Evolutionary conservation across 1,140 invertebrate species (phyloP).

Genomic region (Wiebesia pumilae): DNA sequence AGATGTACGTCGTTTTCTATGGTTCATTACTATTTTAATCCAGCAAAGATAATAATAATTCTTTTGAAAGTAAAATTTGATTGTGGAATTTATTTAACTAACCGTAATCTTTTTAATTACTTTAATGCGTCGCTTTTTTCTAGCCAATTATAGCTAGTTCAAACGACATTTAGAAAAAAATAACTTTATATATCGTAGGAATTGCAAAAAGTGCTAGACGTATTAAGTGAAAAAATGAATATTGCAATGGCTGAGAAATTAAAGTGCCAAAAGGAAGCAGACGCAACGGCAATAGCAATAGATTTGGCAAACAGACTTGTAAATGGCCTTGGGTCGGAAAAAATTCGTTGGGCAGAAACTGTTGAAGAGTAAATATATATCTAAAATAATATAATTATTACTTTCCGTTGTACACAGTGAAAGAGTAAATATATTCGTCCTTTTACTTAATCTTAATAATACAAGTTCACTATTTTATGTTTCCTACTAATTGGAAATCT

Average conservation of each 20-base stretch:
- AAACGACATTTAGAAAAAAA: not conserved
- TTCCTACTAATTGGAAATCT: no score
- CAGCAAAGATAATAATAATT: no score
- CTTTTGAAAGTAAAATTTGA: no score
- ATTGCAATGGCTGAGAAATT: conserved; percentile 89
- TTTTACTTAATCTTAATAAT: no score
- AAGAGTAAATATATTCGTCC: no score
- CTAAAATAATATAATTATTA: not conserved
- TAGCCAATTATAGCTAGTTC: not conserved
- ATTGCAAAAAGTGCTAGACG: conserved; percentile 86
- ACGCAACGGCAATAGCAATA: conserved; percentile 88
- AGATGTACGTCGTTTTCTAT: conserved; percentile 63
- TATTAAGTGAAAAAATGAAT: conserved; percentile 87
- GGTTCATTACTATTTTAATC: not conserved
- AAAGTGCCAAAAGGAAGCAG: conserved; percentile 90
- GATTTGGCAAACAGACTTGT: conserved; percentile 94
- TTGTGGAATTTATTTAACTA: no score
- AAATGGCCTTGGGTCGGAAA: conserved; percentile 94
- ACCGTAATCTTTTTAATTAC: no score
- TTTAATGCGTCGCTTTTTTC: no score
- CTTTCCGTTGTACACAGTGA: no score
- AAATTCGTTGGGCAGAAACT: conserved; percentile 87
- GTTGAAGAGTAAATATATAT: conserved; percentile 76
- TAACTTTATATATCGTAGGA: conserved; percentile 73
- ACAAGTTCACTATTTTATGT: no score